Percentiles rank a stretch among this genome's conserved stretches.
phyloP scores from a whole-genome alignment of 2,113 vertebrate species.

The Colinus virginianus region DNA sequence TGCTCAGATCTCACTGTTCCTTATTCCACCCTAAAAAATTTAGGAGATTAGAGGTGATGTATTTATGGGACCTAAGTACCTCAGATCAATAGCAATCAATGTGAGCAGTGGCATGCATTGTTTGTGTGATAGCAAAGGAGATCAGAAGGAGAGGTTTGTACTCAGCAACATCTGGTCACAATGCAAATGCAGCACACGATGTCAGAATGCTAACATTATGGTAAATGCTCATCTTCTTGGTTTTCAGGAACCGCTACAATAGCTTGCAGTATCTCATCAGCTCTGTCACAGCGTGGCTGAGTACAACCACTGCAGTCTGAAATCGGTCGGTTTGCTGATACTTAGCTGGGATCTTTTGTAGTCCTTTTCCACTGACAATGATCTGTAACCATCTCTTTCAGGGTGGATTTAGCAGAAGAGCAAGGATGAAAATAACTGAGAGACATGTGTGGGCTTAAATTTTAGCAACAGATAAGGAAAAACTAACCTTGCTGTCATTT shows the following conservation, averaged over 20 bases:
- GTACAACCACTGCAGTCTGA: background rate
- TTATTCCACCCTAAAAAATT: background rate
- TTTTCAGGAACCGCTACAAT: background rate
- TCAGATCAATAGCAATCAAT: background rate
- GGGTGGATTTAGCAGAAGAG: background rate
- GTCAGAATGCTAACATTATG: background rate
- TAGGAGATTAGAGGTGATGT: background rate
- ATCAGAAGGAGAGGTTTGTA: background rate
- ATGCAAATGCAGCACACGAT: background rate
- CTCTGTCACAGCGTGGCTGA: background rate
- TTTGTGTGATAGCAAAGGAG: background rate
- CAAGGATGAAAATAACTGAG: background rate
- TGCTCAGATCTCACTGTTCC: background rate
- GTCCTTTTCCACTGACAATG: background rate
- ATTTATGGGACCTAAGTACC: constrained; percentile 5
- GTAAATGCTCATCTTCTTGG: background rate
- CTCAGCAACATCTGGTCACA: constrained; percentile 5
- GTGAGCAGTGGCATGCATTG: constrained; percentile 9
- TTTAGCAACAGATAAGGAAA: background rate
- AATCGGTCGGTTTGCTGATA: background rate
- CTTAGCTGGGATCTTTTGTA: background rate
- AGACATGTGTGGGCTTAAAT: background rate
- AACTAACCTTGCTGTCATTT: background rate
- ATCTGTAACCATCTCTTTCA: background rate
- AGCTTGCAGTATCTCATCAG: background rate